phyloP scores from a whole-genome alignment of 2,888 invertebrate genomes.

The Rotaria magnacalcarata region DNA sequence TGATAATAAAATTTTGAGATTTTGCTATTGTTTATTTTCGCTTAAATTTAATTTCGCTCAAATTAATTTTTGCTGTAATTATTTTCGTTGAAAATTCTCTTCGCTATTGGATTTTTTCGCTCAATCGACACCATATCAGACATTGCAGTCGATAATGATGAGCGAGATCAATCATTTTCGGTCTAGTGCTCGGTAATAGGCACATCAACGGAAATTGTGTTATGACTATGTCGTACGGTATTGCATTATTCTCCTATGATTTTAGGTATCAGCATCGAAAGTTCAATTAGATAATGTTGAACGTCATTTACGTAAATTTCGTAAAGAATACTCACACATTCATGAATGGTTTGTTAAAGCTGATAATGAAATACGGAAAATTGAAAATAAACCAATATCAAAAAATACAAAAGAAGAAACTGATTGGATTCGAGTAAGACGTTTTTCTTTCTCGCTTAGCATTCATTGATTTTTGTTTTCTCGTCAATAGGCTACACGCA shows the following conservation, averaged over 20 bases:
- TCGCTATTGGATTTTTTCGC: too few relatives aligned
- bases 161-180: too few relatives aligned
- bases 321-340: constrained; percentile 42
- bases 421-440: constrained; percentile 40
- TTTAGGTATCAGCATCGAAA: constrained; percentile 34
- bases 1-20: too few relatives aligned
- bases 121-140: too few relatives aligned
- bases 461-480: not conserved
- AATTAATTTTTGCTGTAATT: too few relatives aligned
- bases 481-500: not conserved
- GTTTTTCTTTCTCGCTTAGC: not conserved
- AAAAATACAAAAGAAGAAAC: constrained; percentile 44
- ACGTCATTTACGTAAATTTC: constrained; percentile 40
- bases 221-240: too few relatives aligned
- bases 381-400: constrained; percentile 44
- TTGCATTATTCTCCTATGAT: not conserved
- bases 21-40: too few relatives aligned
- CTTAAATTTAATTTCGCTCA: too few relatives aligned
- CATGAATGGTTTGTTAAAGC: constrained; percentile 44
- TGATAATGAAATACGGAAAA: constrained; percentile 44
- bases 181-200: too few relatives aligned
- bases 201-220: too few relatives aligned
- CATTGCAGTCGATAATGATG: too few relatives aligned
- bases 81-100: too few relatives aligned
- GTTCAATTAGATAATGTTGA: constrained; percentile 39